phyloP scores from a whole-genome alignment of 2,888 invertebrate genomes.

The Pantelozetes paolii region DNA sequence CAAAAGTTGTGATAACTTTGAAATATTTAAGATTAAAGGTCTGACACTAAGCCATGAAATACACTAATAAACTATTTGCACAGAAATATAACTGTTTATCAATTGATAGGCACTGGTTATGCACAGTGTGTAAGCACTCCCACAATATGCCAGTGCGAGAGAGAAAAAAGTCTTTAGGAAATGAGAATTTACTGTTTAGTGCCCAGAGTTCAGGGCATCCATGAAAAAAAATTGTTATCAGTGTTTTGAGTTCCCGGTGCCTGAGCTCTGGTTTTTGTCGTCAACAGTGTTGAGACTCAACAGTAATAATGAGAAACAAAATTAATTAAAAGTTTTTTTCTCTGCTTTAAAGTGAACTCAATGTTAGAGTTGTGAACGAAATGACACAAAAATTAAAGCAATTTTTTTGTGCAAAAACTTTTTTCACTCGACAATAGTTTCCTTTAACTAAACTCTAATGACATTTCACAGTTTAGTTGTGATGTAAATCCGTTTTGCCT shows the following conservation, averaged over 20 bases:
- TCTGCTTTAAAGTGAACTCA: no score
- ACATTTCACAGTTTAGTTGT: conserved; percentile 24
- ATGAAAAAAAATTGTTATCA: no score
- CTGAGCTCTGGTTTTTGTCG: not conserved
- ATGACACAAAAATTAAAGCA: no score
- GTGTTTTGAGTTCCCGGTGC: not conserved
- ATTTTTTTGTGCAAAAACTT: no score
- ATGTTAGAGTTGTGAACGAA: no score
- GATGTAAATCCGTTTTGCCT: not conserved
- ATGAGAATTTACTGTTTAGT: conserved; percentile 20
- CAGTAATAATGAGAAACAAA: no score
- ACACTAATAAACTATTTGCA: not conserved
- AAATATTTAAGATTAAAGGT: not conserved
- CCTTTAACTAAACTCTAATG: no score
- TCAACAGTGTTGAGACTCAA: not conserved
- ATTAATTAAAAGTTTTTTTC: no score
- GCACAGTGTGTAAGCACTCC: conserved; percentile 10
- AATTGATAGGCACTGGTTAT: no score
- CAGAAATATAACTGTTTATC: not conserved
- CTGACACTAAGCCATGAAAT: conserved; percentile 4
- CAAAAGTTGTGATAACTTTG: not conserved
- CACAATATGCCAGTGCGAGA: conserved; percentile 7
- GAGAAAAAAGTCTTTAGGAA: not conserved
- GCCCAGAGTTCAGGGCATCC: not conserved
- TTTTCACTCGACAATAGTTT: no score